phyloP scores from a whole-genome alignment of 2,888 invertebrate species.

The Entomobrya multifasciata region DNA sequence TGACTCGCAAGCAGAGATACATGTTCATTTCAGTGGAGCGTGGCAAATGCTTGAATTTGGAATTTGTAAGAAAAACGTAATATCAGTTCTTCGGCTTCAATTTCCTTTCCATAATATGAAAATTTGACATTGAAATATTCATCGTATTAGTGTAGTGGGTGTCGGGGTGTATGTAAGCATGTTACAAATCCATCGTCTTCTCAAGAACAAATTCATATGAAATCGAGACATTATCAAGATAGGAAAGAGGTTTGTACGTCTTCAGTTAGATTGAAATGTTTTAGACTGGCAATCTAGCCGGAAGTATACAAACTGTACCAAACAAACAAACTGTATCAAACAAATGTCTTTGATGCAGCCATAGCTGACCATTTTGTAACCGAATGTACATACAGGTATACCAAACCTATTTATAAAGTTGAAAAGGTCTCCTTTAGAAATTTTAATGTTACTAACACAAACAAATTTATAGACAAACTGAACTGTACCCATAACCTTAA shows the following conservation, averaged over 20 bases:
- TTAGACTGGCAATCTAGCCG: too few relatives aligned
- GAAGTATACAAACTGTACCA: too few relatives aligned
- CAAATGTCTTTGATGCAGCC: neutral
- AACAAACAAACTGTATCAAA: too few relatives aligned
- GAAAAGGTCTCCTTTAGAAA: neutral
- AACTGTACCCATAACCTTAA: neutral
- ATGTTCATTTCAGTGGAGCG: constrained; percentile 33
- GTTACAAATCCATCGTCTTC: too few relatives aligned
- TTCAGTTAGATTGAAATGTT: too few relatives aligned
- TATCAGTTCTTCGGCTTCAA: constrained; percentile 66
- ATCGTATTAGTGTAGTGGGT: too few relatives aligned
- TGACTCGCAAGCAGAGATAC: neutral
- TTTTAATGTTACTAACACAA: neutral
- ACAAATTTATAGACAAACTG: neutral
- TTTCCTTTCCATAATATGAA: constrained; percentile 25
- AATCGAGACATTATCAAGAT: too few relatives aligned
- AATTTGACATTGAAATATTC: constrained; percentile 24
- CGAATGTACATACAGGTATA: neutral
- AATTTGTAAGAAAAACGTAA: constrained; percentile 58
- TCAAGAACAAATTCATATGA: too few relatives aligned
- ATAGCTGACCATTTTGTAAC: constrained; percentile 7
- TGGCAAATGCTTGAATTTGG: constrained; percentile 24
- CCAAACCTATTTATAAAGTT: neutral
- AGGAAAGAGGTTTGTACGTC: too few relatives aligned
- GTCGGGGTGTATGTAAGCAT: too few relatives aligned